Conservation (phyloP, 2,888 invertebrate species). For the Rhagonycha lutea region DNA sequence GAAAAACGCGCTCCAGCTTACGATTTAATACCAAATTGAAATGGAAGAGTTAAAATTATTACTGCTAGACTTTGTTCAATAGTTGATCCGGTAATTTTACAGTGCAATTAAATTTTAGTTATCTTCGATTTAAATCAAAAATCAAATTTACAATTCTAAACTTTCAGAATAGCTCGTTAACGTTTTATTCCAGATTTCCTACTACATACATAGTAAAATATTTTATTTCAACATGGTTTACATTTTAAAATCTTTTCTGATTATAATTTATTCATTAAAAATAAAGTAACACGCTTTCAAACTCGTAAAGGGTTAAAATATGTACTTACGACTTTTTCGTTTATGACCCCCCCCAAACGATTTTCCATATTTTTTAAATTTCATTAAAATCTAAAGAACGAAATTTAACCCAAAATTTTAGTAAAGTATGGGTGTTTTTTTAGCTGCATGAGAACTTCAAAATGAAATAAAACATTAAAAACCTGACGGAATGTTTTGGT, state of each 20-base stretch:
- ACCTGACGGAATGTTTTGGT: too few relatives aligned
- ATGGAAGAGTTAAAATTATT: background rate
- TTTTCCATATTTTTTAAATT: too few relatives aligned
- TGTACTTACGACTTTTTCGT: background rate
- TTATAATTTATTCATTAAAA: background rate
- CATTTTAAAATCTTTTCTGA: background rate
- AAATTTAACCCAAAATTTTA: too few relatives aligned
- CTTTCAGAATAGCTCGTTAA: slow-evolving; percentile 2
- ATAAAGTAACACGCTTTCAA: background rate
- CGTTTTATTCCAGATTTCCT: background rate
- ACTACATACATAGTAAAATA: background rate
- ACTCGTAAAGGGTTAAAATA: background rate
- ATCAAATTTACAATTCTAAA: background rate
- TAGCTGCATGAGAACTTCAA: too few relatives aligned
- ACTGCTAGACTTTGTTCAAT: background rate
- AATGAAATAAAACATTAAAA: too few relatives aligned
- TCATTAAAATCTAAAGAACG: too few relatives aligned
- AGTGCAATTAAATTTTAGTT: background rate
- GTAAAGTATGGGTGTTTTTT: too few relatives aligned
- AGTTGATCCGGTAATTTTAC: background rate
- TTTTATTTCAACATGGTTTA: background rate
- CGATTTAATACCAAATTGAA: background rate
- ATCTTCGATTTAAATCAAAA: background rate
- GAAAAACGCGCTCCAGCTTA: background rate
- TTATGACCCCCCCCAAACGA: background rate